Conservation (phyloP, 2,888 invertebrate genomes). For the Lottia scabra region DNA sequence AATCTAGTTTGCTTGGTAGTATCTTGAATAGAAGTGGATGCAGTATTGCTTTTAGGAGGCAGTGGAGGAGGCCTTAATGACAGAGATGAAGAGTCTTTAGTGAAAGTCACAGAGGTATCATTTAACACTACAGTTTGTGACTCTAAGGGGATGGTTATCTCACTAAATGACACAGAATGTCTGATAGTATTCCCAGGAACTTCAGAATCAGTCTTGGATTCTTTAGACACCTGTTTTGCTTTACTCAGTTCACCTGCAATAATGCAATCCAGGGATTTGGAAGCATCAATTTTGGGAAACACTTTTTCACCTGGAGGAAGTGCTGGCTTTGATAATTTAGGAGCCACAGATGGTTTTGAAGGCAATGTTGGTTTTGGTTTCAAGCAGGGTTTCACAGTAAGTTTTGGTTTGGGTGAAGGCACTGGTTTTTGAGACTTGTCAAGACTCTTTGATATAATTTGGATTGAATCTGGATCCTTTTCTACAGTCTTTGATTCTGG, state of each 20-base stretch:
- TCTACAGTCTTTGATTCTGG: too few species aligned
- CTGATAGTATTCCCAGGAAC: background rate
- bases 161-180: constrained; percentile 2
- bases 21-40: background rate
- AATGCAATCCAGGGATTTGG: constrained; percentile 39
- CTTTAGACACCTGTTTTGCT: constrained; percentile 31
- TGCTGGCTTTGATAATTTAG: constrained; percentile 50
- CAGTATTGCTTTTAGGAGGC: background rate
- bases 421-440: constrained; percentile 15
- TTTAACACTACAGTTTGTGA: background rate
- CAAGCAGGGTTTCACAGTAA: constrained; percentile 53
- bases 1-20: constrained; percentile 14
- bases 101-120: background rate
- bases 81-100: constrained; percentile 27
- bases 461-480: too few species aligned
- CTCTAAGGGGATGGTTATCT: background rate
- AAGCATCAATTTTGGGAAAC: constrained; percentile 35
- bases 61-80: background rate
- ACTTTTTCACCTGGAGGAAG: constrained; percentile 19
- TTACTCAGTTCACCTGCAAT: constrained; percentile 38
- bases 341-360: constrained; percentile 33
- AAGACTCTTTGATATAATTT: background rate
- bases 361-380: background rate
- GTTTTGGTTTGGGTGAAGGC: constrained; percentile 33
- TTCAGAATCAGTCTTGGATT: constrained; percentile 12